Evolutionary conservation across 1,140 invertebrate genomes (phyloP).

Genomic region (Halesus radiatus): DNA sequence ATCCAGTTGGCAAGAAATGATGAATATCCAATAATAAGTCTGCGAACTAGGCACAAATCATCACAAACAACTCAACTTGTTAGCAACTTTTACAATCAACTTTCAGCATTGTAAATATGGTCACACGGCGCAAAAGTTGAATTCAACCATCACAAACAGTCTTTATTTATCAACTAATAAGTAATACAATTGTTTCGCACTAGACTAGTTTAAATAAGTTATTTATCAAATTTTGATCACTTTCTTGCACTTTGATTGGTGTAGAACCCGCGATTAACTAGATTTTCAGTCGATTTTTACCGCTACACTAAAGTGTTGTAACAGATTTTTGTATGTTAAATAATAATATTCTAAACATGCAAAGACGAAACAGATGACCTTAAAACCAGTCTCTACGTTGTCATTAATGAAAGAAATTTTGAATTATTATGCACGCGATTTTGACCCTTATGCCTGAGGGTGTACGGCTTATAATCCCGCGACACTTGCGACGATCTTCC

Average conservation of each 20-base stretch:
- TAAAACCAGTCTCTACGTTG: conserved; percentile 45
- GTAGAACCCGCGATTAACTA: too few species aligned
- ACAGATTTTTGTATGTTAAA: too few species aligned
- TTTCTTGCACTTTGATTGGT: not conserved
- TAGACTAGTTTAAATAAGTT: not conserved
- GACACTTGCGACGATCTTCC: conserved; percentile 29
- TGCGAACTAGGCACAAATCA: conserved; percentile 19
- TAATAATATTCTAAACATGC: conserved; percentile 39
- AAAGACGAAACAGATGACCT: conserved; percentile 49
- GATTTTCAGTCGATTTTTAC: too few species aligned
- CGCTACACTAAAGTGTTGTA: too few species aligned
- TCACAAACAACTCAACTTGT: conserved; percentile 14
- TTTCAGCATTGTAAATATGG: conserved; percentile 30
- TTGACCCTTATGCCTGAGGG: not conserved
- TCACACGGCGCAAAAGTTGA: conserved; percentile 5
- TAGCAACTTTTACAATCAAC: conserved; percentile 19
- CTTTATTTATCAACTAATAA: not conserved
- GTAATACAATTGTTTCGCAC: not conserved
- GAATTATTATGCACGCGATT: not conserved
- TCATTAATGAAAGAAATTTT: conserved; percentile 39
- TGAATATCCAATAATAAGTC: not conserved
- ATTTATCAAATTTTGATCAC: conserved; percentile 37
- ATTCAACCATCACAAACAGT: not conserved
- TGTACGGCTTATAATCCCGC: not conserved
- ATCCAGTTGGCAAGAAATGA: conserved; percentile 1